These are phyloP conservation scores for Ypsolopha scabrella DNA, from an alignment of 2,888 invertebrate species.

Conservation along the genomic window DNA sequence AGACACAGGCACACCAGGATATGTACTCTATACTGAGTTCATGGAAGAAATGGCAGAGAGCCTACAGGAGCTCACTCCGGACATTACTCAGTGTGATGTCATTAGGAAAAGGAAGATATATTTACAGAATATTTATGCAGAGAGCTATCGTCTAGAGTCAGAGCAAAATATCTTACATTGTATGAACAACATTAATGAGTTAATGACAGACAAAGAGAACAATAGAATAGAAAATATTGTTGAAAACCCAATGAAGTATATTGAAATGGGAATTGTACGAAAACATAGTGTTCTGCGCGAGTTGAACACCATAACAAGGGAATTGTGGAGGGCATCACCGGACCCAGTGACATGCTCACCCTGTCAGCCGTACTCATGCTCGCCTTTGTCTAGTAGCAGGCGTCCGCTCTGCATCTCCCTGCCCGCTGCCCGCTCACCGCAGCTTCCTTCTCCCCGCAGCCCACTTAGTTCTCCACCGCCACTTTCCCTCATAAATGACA, in stretches of 20 bases:
- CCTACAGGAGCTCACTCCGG: neutral
- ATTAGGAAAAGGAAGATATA: neutral
- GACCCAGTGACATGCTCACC: neutral
- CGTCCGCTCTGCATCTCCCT: neutral
- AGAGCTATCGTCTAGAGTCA: neutral
- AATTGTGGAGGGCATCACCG: neutral
- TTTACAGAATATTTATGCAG: neutral
- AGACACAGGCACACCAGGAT: too few relatives aligned
- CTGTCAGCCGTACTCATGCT: neutral
- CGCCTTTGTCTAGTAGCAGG: too few relatives aligned
- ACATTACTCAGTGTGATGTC: neutral
- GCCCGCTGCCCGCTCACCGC: neutral
- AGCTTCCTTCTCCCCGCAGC: neutral
- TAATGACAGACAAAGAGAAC: neutral
- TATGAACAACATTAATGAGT: neutral
- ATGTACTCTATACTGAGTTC: neutral
- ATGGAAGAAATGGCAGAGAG: neutral
- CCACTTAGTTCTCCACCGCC: neutral
- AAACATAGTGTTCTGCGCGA: neutral
- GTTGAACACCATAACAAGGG: neutral
- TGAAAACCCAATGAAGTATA: constrained; percentile 10
- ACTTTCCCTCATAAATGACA: constrained; percentile 1
- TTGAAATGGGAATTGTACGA: constrained; percentile 1
- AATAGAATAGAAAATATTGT: neutral
- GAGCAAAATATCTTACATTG: neutral